Evolutionary conservation across 1,140 invertebrate species (phyloP).

Genomic region (Zaprionus taronus): DNA sequence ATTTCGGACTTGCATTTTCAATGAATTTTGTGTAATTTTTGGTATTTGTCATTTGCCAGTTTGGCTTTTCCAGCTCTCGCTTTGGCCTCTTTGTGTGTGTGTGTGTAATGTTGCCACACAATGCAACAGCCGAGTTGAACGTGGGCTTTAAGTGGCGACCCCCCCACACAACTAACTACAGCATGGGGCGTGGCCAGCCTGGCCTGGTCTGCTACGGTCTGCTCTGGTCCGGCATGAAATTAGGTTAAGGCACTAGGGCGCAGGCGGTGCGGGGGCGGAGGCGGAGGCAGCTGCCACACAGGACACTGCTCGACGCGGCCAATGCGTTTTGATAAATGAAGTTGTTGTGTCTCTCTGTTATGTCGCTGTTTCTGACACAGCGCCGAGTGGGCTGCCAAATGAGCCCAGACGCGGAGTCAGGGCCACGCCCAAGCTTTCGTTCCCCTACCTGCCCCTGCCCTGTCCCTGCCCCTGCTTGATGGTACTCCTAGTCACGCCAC

Average conservation of each 20-base stretch:
- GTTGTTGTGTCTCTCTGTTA: slow-evolving; percentile 66
- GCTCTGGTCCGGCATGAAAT: neutral
- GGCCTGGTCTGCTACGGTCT: neutral
- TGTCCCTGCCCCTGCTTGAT: too few relatives aligned
- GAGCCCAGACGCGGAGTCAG: slow-evolving; percentile 28
- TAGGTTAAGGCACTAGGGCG: neutral
- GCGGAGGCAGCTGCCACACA: neutral
- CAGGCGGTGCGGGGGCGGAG: neutral
- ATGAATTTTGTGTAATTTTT: slow-evolving; percentile 36
- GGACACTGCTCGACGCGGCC: slow-evolving; percentile 25
- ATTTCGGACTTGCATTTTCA: slow-evolving; percentile 40
- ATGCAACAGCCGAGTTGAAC: slow-evolving; percentile 3
- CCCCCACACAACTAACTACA: neutral
- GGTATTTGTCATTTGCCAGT: slow-evolving; percentile 25
- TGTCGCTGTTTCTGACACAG: slow-evolving; percentile 49
- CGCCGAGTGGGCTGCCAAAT: slow-evolving; percentile 40
- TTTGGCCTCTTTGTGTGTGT: neutral
- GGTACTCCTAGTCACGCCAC: slow-evolving; percentile 18
- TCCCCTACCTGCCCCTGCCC: neutral
- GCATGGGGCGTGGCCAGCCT: slow-evolving; percentile 5
- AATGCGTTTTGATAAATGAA: slow-evolving; percentile 77
- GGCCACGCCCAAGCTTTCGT: neutral
- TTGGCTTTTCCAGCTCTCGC: neutral
- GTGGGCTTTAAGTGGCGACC: slow-evolving; percentile 12
- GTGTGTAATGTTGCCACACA: slow-evolving; percentile 7